Percentiles rank a stretch among this genome's conserved stretches.
phyloP scores from a whole-genome alignment of 2,888 invertebrate genomes.

The Pyrochroa serraticornis region DNA sequence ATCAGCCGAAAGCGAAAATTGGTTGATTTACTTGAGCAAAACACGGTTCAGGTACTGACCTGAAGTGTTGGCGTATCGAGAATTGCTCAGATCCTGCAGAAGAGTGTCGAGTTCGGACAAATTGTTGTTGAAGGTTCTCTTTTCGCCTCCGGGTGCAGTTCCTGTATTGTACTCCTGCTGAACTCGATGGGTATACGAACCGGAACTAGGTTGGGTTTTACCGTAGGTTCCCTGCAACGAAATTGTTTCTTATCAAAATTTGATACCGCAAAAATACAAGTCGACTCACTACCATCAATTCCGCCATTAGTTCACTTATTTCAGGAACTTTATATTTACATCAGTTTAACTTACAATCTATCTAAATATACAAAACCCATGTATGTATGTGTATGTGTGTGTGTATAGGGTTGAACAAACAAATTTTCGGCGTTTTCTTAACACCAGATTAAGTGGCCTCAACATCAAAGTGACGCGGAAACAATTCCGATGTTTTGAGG shows the following conservation, averaged over 20 bases:
- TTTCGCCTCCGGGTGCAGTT: constrained; percentile 47
- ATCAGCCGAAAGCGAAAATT: too few species aligned
- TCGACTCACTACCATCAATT: too few species aligned
- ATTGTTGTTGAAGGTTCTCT: constrained; percentile 70
- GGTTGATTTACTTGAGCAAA: too few species aligned
- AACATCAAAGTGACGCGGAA: too few species aligned
- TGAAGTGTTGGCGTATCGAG: constrained; percentile 63
- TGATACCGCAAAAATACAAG: too few species aligned
- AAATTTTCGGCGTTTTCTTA: background rate
- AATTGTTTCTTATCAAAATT: background rate
- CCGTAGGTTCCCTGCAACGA: constrained; percentile 53
- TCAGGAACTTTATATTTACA: constrained; percentile 15
- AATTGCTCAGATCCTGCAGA: constrained; percentile 88
- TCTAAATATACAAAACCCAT: constrained; percentile 16
- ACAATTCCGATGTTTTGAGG: too few species aligned
- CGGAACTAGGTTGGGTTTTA: constrained; percentile 50
- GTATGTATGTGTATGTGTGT: background rate
- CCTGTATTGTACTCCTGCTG: constrained; percentile 12
- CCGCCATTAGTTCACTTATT: constrained; percentile 8
- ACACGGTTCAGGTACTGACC: too few species aligned
- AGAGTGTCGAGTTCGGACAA: constrained; percentile 90
- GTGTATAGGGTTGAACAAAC: constrained; percentile 10
- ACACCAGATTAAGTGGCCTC: too few species aligned
- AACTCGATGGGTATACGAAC: constrained; percentile 34
- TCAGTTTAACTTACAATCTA: constrained; percentile 13